Percentiles rank a stretch among this genome's conserved stretches.
phyloP scores from a whole-genome alignment of 2,113 vertebrate species.

The Protobothrops flavoviridis region DNA sequence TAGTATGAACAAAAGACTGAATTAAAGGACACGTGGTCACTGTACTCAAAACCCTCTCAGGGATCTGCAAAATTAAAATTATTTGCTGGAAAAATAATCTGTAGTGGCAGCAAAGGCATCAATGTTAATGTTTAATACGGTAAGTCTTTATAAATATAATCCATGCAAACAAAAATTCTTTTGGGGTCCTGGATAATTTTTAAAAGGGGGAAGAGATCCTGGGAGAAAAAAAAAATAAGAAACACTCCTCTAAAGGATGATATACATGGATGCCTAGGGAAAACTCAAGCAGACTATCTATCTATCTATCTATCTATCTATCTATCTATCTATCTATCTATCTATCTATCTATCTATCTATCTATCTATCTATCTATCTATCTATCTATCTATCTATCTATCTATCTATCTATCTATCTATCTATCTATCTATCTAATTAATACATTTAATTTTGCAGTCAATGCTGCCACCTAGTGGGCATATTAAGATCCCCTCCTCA shows the following conservation, averaged over 20 bases:
- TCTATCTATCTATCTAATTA: not conserved
- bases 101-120: not conserved
- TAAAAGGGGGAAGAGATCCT: not conserved
- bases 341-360: accelerated
- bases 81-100: no score
- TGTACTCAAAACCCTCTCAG: no score
- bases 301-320: no score
- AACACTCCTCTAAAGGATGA: not conserved
- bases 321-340: no score
- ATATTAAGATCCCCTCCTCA: not conserved
- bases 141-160: not conserved
- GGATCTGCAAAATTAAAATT: no score
- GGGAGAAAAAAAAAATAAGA: not conserved
- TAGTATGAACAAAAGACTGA: no score
- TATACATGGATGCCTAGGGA: not conserved
- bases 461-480: not conserved
- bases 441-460: not conserved
- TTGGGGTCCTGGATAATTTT: not conserved
- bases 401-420: not conserved
- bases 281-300: not conserved
- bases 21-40: no score
- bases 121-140: not conserved
- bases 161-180: not conserved
- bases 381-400: not conserved
- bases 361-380: not conserved